Evolutionary conservation across 2,888 invertebrate species (phyloP).

Genomic region (Antitype chi): DNA sequence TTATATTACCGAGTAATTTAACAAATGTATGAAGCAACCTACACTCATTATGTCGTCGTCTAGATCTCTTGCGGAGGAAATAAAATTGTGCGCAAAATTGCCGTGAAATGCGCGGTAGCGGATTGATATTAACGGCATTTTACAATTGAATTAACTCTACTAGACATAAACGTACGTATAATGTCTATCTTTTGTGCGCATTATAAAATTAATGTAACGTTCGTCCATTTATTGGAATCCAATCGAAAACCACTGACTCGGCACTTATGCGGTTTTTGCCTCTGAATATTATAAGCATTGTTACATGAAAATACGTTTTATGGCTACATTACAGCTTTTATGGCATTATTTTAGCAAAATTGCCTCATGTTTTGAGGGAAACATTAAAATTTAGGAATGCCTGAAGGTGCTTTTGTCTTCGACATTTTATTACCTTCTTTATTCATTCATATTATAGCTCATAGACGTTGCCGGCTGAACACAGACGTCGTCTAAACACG

Average conservation of each 20-base stretch:
- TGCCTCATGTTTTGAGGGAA: slow-evolving; percentile 55
- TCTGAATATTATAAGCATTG: slow-evolving; percentile 63
- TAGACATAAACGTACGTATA: slow-evolving; percentile 38
- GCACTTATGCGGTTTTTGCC: slow-evolving; percentile 61
- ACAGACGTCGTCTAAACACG: neutral
- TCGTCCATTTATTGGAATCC: slow-evolving; percentile 57
- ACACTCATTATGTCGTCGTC: slow-evolving; percentile 38
- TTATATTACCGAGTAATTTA: slow-evolving; percentile 48
- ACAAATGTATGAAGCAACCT: slow-evolving; percentile 43
- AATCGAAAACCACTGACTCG: slow-evolving; percentile 63
- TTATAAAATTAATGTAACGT: slow-evolving; percentile 59
- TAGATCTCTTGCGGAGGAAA: slow-evolving; percentile 65
- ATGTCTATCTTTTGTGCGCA: slow-evolving; percentile 33
- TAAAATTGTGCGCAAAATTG: slow-evolving; percentile 75
- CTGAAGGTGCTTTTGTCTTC: slow-evolving; percentile 44
- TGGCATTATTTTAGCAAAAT: slow-evolving; percentile 63
- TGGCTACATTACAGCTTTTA: slow-evolving; percentile 63
- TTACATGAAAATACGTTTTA: slow-evolving; percentile 64
- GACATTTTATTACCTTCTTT: slow-evolving; percentile 41
- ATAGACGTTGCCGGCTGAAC: slow-evolving; percentile 3
- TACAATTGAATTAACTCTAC: slow-evolving; percentile 64
- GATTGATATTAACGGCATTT: slow-evolving; percentile 68
- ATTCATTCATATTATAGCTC: slow-evolving; percentile 22
- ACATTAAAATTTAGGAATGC: slow-evolving; percentile 53
- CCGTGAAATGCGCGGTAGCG: slow-evolving; percentile 71